Percentiles rank a stretch among this genome's conserved stretches.
Evolutionary conservation across 2,113 vertebrate genomes (phyloP).

Genomic region (Thryonomys swinderianus): DNA sequence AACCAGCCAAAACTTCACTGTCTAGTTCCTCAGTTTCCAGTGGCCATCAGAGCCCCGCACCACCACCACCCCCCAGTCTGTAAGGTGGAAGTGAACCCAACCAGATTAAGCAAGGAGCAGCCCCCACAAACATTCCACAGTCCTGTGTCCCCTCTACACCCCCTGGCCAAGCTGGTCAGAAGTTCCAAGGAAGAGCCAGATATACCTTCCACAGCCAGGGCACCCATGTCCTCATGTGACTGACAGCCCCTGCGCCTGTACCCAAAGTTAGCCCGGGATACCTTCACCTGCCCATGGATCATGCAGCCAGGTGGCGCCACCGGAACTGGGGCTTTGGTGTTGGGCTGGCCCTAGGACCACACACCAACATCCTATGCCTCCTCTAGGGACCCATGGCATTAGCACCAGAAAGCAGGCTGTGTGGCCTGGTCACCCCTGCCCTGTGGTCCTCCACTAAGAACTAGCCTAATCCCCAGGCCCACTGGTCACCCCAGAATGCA

Average conservation of each 20-base stretch:
- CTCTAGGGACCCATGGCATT: not conserved
- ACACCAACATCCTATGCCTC: not conserved
- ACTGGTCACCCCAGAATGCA: not conserved
- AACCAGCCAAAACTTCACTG: not conserved
- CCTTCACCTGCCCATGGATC: not conserved
- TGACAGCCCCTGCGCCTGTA: too few species aligned
- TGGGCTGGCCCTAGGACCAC: not conserved
- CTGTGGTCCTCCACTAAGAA: not conserved
- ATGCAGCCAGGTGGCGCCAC: not conserved
- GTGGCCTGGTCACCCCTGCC: not conserved
- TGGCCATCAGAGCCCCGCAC: accelerated
- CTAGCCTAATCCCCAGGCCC: too few species aligned
- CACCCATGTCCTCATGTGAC: too few species aligned
- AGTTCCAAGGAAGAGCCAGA: not conserved
- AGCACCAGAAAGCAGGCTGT: not conserved
- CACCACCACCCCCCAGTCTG: too few species aligned
- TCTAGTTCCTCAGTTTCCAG: not conserved
- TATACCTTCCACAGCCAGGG: not conserved
- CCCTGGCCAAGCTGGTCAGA: not conserved
- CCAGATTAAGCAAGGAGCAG: not conserved
- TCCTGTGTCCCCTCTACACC: not conserved
- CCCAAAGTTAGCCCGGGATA: not conserved
- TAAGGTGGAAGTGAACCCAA: accelerated
- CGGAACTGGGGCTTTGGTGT: too few species aligned
- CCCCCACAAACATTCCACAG: accelerated